Percentiles rank a stretch among this genome's conserved stretches.
Evolutionary conservation across 2,113 vertebrate genomes (phyloP).

Genomic region (Prolemur simus): DNA sequence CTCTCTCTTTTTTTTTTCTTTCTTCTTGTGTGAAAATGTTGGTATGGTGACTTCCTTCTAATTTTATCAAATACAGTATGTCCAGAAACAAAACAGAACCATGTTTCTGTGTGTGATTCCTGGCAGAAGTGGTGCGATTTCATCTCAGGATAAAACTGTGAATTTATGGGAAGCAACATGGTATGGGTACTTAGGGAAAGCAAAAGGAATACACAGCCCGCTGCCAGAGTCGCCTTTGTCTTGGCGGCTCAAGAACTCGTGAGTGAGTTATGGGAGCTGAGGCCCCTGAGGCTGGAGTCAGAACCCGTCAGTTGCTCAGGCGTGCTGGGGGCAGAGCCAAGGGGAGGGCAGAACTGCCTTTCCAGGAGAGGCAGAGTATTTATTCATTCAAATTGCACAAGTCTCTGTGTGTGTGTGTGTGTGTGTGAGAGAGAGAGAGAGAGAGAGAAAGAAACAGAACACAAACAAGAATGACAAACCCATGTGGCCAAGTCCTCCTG

Average conservation of each 20-base stretch:
- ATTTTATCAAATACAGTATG: slow-evolving; percentile 80
- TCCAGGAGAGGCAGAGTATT: background rate
- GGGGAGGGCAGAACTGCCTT: background rate
- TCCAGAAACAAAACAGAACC: slow-evolving; percentile 77
- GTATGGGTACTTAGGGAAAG: slow-evolving; percentile 55
- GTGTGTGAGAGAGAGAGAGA: background rate
- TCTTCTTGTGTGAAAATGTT: slow-evolving; percentile 69
- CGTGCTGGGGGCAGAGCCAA: background rate
- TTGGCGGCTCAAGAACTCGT: background rate
- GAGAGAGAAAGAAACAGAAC: background rate
- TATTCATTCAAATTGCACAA: background rate
- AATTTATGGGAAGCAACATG: slow-evolving; percentile 72
- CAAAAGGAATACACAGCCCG: background rate
- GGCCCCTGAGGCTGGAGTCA: background rate
- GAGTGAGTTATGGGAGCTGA: background rate
- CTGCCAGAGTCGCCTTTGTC: slow-evolving; percentile 45
- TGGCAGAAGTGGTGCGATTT: slow-evolving; percentile 74
- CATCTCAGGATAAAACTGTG: slow-evolving; percentile 71
- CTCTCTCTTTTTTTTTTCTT: background rate
- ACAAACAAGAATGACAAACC: background rate
- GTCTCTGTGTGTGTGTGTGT: background rate
- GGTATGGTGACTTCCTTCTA: slow-evolving; percentile 73
- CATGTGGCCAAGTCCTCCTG: background rate
- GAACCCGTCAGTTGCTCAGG: fast-evolving
- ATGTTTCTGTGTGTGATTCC: slow-evolving; percentile 72